Base-by-base conservation (phyloP, 2,113 vertebrate species). In the Enhydra lutris region DNA sequence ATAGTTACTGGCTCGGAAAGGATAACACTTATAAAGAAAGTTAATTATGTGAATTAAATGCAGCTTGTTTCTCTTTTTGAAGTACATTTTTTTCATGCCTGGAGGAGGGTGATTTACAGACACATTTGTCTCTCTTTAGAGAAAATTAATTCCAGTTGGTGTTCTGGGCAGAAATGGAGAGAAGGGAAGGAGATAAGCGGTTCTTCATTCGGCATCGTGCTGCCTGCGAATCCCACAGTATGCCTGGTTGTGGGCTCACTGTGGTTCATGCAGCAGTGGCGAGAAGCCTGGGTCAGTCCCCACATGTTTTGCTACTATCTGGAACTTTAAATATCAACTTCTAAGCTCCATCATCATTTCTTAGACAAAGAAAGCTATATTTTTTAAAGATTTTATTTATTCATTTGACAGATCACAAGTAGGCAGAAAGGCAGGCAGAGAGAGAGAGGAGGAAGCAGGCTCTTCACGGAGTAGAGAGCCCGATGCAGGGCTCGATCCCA, bases 121-220 rank as follows among this genome's bases (percentile, higher is more conserved):
- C 94, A 93, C 96, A 98, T 97, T 98, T 98, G 94, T 97, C 97
- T 98, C 96, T 97, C 96, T 97, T 98, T 97, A 97, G 91, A 89
- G 96, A 97, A 98, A 97, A 98, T 97, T 95, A 97, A 98, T 97
- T 96, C 97, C 98, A 98, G 91, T 98, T 98, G 97, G 91, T 69
- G 93, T 93, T 92, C 96, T 80, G 45, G 69, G 93, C 84, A 47
- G 89, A 83, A 8, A 65, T 4, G 57, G 67, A 73, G 92, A 57
- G 57, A 82, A 69, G 55, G n/a, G 65, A 73, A 85, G 18, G 71
- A 76, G 34, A 87, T 59, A 81, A 82, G 67, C 69, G 4, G 80
- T 20, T 80, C 87, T 74, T 89, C 88, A 52, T 59, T 36, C 20
- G 34, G 31, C 6, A 20, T 18, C 1, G 15, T 2, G 0, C 59